These are phyloP conservation scores for Penaeus chinensis DNA, from an alignment of 1,140 invertebrate species.

Conservation along the genomic window DNA sequence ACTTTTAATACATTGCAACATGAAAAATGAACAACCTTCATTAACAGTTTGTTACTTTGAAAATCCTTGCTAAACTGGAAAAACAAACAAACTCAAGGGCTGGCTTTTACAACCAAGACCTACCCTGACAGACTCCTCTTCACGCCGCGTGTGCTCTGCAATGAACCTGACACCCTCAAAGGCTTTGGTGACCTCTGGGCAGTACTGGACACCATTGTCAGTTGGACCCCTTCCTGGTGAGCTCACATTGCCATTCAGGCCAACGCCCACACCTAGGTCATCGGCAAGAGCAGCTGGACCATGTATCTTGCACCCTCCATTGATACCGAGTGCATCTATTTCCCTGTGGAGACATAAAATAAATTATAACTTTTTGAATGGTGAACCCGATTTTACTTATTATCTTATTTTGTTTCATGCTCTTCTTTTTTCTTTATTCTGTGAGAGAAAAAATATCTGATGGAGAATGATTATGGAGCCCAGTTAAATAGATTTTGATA, in stretches of 20 bases:
- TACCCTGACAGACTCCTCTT: slow-evolving; percentile 91
- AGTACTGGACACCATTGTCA: slow-evolving; percentile 73
- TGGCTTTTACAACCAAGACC: slow-evolving; percentile 61
- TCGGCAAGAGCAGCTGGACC: slow-evolving; percentile 61
- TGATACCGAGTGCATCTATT: slow-evolving; percentile 58
- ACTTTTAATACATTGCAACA: too few relatives aligned
- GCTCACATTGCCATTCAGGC: slow-evolving; percentile 47
- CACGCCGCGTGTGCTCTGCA: slow-evolving; percentile 90
- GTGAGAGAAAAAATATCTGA: too few relatives aligned
- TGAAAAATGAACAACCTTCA: too few relatives aligned
- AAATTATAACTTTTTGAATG: neutral
- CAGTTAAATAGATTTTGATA: too few relatives aligned
- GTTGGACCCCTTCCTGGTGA: slow-evolving; percentile 48
- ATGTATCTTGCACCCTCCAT: slow-evolving; percentile 64
- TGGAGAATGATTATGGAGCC: too few relatives aligned
- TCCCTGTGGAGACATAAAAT: slow-evolving; percentile 31
- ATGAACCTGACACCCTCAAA: slow-evolving; percentile 93
- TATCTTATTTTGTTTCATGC: neutral
- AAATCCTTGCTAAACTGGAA: too few relatives aligned
- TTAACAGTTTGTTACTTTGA: too few relatives aligned
- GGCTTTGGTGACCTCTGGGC: slow-evolving; percentile 91
- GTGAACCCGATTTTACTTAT: neutral
- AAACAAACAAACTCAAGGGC: neutral
- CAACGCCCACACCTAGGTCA: slow-evolving; percentile 56
- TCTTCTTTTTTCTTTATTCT: neutral